phyloP scores from a whole-genome alignment of 2,113 vertebrate species.

The Cephalophus harveyi region DNA sequence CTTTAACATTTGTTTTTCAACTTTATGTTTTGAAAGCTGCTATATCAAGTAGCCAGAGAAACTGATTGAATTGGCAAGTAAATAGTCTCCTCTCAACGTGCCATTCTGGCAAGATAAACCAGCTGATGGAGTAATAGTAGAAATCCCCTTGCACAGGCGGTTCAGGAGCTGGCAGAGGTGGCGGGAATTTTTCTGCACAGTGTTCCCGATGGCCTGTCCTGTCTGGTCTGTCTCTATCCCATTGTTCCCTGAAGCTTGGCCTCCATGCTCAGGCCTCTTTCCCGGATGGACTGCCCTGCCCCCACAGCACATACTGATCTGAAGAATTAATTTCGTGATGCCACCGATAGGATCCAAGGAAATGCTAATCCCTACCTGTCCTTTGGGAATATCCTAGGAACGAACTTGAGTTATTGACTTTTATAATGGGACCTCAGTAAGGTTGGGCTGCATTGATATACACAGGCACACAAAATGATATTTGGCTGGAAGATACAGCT shows the following conservation, averaged over 20 bases:
- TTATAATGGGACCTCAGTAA: neutral
- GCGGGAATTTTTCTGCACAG: constrained; percentile 5
- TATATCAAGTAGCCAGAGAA: neutral
- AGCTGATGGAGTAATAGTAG: neutral
- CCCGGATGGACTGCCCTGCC: neutral
- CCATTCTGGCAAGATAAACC: neutral
- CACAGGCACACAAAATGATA: neutral
- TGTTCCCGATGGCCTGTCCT: neutral
- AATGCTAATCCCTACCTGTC: neutral
- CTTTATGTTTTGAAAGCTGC: neutral
- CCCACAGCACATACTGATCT: neutral
- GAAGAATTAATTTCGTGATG: neutral
- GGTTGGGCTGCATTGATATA: neutral
- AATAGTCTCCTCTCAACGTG: neutral
- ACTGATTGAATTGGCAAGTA: neutral
- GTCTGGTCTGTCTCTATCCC: neutral
- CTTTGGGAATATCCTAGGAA: neutral
- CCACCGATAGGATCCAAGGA: neutral
- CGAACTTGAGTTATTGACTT: neutral
- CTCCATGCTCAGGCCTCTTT: neutral
- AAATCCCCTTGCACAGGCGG: neutral
- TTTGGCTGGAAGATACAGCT: neutral
- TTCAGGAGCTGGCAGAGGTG: neutral
- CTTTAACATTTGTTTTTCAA: neutral
- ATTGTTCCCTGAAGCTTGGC: neutral